Evolutionary conservation across 92 coral and sea anemone species (phyloP).

Genomic region (Epizoanthus ramosus): DNA sequence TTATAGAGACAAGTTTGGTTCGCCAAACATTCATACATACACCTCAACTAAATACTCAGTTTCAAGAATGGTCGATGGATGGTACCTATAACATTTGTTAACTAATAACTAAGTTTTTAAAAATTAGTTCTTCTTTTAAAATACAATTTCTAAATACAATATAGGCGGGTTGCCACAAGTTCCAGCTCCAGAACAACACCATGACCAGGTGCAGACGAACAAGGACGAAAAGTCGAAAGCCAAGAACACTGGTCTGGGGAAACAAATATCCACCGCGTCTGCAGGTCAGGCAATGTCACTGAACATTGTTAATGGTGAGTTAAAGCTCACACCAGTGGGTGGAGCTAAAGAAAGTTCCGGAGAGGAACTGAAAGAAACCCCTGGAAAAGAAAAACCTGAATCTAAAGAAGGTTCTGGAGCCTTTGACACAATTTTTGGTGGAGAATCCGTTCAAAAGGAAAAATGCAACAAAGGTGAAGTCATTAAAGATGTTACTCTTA

Average conservation of each 20-base stretch:
- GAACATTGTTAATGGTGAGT: constrained; percentile 86
- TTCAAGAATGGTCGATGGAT: no score
- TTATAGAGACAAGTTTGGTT: no score
- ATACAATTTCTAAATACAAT: background rate
- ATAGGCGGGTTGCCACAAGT: constrained; percentile 26
- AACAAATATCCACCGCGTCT: constrained; percentile 77
- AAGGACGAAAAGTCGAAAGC: constrained; percentile 29
- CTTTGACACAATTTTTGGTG: constrained; percentile 65
- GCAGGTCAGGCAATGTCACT: constrained; percentile 97
- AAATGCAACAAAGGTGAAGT: constrained; percentile 74
- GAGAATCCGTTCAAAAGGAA: constrained; percentile 45
- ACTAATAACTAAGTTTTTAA: no score
- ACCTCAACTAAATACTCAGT: no score
- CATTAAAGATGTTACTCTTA: constrained; percentile 86
- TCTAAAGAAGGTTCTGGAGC: constrained; percentile 46
- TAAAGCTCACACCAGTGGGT: constrained; percentile 79
- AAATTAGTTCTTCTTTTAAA: no score
- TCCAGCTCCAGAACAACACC: constrained; percentile 7
- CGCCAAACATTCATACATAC: no score
- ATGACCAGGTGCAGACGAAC: background rate
- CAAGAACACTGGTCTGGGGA: constrained; percentile 52
- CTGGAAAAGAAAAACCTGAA: background rate
- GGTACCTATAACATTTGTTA: no score
- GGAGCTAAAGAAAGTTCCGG: constrained; percentile 40
- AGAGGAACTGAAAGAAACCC: background rate